These are phyloP conservation scores for Phodopus roborovskii DNA, from an alignment of 2,113 vertebrate species.

Conservation along the genomic window DNA sequence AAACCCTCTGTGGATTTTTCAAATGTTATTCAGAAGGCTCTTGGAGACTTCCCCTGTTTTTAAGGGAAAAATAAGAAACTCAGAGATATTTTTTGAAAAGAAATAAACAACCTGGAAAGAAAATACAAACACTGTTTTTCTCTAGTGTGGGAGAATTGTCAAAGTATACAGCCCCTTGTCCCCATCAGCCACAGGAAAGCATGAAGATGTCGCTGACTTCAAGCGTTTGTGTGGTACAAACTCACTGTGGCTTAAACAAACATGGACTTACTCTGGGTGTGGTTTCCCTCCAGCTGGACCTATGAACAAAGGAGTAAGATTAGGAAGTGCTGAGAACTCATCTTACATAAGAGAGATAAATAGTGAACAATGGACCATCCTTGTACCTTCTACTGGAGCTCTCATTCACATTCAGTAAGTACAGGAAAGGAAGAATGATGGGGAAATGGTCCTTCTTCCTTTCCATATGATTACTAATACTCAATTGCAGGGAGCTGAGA, in stretches of 20 bases:
- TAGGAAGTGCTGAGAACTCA: neutral
- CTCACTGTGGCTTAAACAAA: neutral
- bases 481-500: neutral
- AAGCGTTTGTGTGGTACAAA: neutral
- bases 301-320: neutral
- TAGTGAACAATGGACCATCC: neutral
- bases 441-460: neutral
- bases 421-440: conserved; percentile 19
- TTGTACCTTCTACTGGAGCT: neutral
- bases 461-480: conserved; percentile 37
- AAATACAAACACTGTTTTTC: conserved; percentile 32
- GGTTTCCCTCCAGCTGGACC: neutral
- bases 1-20: conserved; percentile 36
- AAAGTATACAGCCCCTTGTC: neutral
- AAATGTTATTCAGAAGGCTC: conserved; percentile 23
- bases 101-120: conserved; percentile 51
- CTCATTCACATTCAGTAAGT: conserved; percentile 28
- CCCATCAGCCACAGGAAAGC: neutral
- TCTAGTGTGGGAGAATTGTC: neutral
- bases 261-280: neutral
- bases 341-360: neutral
- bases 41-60: conserved; percentile 28
- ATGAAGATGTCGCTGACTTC: conserved; percentile 28
- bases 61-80: conserved; percentile 5
- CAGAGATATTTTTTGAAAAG: neutral